These are phyloP conservation scores for Trididemnum clinides DNA, from an alignment of 23 tunicate genomes.

Conservation along the genomic window DNA sequence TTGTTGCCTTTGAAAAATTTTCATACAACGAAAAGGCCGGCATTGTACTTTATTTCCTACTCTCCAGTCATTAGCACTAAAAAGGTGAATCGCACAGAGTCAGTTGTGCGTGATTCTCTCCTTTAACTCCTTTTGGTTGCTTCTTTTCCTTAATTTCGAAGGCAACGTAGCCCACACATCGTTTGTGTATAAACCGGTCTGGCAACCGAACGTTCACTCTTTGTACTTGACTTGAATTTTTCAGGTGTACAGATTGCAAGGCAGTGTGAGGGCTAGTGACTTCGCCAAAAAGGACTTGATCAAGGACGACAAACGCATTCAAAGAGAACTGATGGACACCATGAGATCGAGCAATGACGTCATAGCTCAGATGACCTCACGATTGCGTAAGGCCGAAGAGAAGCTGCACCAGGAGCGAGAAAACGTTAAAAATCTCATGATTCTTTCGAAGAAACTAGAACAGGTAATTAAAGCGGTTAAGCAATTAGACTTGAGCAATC, in stretches of 20 bases:
- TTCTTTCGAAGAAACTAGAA: conserved; percentile 76
- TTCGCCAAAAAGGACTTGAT: conserved; percentile 53
- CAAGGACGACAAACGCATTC: conserved; percentile 66
- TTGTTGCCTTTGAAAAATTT: no score
- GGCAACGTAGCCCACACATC: no score
- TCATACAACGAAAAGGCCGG: no score
- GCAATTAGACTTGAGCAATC: no score
- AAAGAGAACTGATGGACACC: conserved; percentile 83
- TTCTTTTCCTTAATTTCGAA: no score
- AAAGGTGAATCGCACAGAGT: no score
- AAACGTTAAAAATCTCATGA: conserved; percentile 51
- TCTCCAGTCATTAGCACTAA: no score
- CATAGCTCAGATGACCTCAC: conserved; percentile 78
- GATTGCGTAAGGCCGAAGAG: conserved; percentile 80
- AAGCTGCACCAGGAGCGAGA: conserved; percentile 83
- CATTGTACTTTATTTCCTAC: no score
- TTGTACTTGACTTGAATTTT: not conserved
- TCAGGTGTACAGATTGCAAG: conserved; percentile 81
- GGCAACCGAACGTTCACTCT: no score
- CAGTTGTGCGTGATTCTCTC: no score
- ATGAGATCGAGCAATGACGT: conserved; percentile 87
- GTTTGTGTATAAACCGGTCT: no score
- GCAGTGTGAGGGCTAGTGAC: conserved; percentile 54
- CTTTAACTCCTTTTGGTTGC: no score
- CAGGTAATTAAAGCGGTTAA: conserved; percentile 39